Conservation (phyloP, 2,797 vertebrate species). For the Dermochelys coriacea region DNA sequence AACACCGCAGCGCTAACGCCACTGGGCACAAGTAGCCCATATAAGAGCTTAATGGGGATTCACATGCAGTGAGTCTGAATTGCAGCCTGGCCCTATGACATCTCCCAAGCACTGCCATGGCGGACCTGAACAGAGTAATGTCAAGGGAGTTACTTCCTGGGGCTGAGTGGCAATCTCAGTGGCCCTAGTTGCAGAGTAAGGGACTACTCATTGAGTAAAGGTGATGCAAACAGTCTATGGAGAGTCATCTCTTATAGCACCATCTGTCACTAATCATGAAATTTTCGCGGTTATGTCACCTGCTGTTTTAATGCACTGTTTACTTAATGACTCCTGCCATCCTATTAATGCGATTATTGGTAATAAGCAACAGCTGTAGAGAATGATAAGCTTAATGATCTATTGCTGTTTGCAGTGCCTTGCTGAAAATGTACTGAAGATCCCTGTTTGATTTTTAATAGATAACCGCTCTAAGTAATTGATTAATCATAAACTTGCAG, state of each 20-base stretch:
- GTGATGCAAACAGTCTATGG: not conserved
- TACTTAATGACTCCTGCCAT: constrained; percentile 64
- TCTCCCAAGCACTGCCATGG: not conserved
- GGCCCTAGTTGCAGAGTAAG: not conserved
- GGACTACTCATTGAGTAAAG: not conserved
- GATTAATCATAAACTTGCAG: constrained; percentile 75
- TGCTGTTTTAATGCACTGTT: constrained; percentile 55
- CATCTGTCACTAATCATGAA: constrained; percentile 53
- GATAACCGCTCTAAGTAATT: constrained; percentile 71
- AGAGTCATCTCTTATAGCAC: constrained; percentile 32
- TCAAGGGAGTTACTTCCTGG: not conserved
- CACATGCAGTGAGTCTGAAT: not conserved
- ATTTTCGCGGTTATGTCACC: constrained; percentile 10
- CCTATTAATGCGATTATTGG: constrained; percentile 55
- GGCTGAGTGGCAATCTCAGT: not conserved
- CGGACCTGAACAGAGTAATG: not conserved
- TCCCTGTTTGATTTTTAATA: constrained; percentile 61
- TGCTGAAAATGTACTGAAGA: constrained; percentile 9
- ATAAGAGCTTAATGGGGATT: not conserved
- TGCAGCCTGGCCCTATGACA: not conserved
- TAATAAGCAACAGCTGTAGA: constrained; percentile 50
- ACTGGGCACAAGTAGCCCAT: not conserved
- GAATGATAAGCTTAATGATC: constrained; percentile 54
- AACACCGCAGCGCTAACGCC: not conserved
- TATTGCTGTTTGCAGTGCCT: constrained; percentile 4